Evolutionary conservation across 2,797 vertebrate species (phyloP).

Genomic region (Lerista edwardsae): DNA sequence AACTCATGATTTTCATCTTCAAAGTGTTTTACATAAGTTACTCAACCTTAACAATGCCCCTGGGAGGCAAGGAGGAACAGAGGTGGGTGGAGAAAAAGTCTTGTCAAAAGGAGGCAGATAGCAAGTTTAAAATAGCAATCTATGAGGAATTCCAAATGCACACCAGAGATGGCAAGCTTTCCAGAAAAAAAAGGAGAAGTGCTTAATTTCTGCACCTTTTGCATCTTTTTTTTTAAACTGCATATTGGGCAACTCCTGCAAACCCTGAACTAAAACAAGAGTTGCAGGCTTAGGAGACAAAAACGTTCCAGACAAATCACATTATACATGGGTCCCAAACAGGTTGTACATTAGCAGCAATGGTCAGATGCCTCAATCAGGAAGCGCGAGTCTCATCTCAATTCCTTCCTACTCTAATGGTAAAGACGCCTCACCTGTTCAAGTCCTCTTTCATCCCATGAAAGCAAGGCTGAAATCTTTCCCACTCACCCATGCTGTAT

Average conservation of each 20-base stretch:
- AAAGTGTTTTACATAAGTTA: constrained; percentile 8
- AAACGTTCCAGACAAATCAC: not conserved
- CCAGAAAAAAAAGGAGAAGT: not conserved
- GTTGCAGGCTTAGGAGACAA: not conserved
- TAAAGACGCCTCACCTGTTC: no score
- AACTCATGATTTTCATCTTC: constrained; percentile 24
- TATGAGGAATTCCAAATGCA: constrained; percentile 12
- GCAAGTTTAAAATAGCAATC: constrained; percentile 33
- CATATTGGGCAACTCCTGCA: not conserved
- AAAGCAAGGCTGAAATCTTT: not conserved
- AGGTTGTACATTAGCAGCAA: not conserved
- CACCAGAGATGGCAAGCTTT: not conserved
- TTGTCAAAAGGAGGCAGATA: constrained; percentile 10
- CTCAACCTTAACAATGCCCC: constrained; percentile 36
- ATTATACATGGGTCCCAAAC: not conserved
- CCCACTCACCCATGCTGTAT: no score
- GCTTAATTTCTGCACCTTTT: not conserved
- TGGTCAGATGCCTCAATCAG: not conserved
- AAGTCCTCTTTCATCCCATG: no score
- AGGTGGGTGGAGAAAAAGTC: not conserved
- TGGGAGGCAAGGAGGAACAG: not conserved
- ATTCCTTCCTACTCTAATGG: no score
- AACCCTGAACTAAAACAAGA: not conserved
- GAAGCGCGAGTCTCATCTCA: no score
- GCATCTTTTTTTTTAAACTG: no score